These are phyloP conservation scores for Pseudobourletiella spinata DNA, from an alignment of 1,140 invertebrate species.

Conservation along the genomic window DNA sequence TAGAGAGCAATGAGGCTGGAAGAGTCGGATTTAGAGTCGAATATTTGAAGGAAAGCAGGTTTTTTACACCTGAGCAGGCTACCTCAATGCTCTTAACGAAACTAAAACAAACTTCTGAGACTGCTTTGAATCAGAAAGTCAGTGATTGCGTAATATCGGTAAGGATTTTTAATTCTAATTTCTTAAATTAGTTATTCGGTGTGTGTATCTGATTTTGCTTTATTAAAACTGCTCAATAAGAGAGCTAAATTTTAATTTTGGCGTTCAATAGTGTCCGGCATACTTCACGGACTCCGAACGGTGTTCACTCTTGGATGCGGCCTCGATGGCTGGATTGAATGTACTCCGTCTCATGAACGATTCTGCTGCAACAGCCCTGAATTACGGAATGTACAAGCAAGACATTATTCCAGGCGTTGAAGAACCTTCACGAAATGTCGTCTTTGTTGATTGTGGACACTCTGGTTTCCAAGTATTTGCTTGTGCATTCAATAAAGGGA, in stretches of 20 bases:
- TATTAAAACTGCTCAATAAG: too few relatives aligned
- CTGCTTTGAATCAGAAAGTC: constrained; percentile 76
- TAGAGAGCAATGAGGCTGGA: constrained; percentile 58
- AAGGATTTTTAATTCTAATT: too few relatives aligned
- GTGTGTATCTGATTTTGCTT: too few relatives aligned
- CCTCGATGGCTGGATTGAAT: constrained; percentile 79
- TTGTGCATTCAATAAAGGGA: constrained; percentile 89
- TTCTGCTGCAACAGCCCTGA: constrained; percentile 86
- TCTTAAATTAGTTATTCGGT: too few relatives aligned
- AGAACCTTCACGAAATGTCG: constrained; percentile 76
- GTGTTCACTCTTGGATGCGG: constrained; percentile 80
- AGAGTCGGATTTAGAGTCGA: constrained; percentile 72
- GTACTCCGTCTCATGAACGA: constrained; percentile 92
- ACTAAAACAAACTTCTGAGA: constrained; percentile 82
- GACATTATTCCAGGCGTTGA: constrained; percentile 71
- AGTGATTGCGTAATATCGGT: constrained; percentile 96
- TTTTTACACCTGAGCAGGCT: constrained; percentile 90
- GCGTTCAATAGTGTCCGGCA: constrained; percentile 70
- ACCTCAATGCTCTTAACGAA: constrained; percentile 96
- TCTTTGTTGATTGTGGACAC: constrained; percentile 89
- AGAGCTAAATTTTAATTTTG: too few relatives aligned
- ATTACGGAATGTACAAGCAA: constrained; percentile 96
- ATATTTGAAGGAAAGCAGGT: constrained; percentile 74
- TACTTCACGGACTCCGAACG: constrained; percentile 92
- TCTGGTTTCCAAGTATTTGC: constrained; percentile 72